Base-by-base conservation (phyloP, 1,140 invertebrate species). In the Cydia amplana region DNA sequence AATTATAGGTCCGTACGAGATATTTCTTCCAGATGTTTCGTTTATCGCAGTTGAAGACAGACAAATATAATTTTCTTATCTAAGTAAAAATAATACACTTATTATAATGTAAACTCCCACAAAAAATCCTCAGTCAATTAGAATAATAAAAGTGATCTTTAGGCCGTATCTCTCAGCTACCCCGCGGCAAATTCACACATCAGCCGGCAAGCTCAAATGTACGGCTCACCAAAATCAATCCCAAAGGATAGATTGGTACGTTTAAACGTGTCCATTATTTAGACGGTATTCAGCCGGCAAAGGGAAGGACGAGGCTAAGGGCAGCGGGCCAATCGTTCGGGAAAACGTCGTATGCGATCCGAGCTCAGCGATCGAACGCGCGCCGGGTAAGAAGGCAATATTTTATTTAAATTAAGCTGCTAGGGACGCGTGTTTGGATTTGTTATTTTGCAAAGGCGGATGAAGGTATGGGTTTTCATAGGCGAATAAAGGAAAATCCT, bases 231-330 rank as follows among this genome's bases (percentile, higher is more conserved):
- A 80, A 78, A 86, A 86, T 82, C 82, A 84, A 85, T 85, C 82
- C 80, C 77, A 63, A 74, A 78, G 77, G 78, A 78, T 72, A 80
- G 74, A 81, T 82, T 75, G 78, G 75, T 80, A 75, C 79, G 79
- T 83, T 86, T 82, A 83, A 83, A 82, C 83, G 75, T 85, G 83
- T 86, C 81, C 80, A 86, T 86, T 86, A 87, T 85, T 87, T 82
- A 87, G 79, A 77, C 79, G 74, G 78, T 79, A 83, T 81, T 80
- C 81, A 78, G 80, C 77, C 65, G 64, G 72, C 74, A 43, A 77
- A 75, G 74, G 78, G 72, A 74, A 72, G 79, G 43, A 20, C 73
- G 20, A 65, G 64, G 43, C 75, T 72, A 67, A 78, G 78, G 79
- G 78, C 75, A 78, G 60, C 67, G 78, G 77, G 81, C 78, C 80